phyloP scores from a whole-genome alignment of 1,140 invertebrate species.

The Drosophila azteca region DNA sequence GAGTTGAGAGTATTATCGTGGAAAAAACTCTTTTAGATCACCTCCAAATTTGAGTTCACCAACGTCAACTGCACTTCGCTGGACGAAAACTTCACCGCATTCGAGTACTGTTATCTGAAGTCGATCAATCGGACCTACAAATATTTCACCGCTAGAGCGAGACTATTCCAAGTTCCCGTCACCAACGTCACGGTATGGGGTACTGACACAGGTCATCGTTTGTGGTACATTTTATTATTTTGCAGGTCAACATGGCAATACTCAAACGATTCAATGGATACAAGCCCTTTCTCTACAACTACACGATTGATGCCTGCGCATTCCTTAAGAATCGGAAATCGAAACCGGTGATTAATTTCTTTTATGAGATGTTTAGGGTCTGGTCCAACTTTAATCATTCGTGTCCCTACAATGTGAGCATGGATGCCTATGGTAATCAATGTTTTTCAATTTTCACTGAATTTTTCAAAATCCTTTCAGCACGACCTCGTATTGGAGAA shows the following conservation, averaged over 20 bases:
- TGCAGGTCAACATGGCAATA: not conserved
- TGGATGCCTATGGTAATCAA: too few species aligned
- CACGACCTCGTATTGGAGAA: slow-evolving; percentile 7
- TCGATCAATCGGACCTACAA: slow-evolving; percentile 17
- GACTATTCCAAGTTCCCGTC: not conserved
- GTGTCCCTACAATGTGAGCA: slow-evolving; percentile 2
- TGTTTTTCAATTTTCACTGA: not conserved
- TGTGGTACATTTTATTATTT: not conserved
- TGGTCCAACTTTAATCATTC: slow-evolving; percentile 10
- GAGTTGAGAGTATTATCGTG: not conserved
- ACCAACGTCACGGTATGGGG: not conserved
- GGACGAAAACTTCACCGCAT: not conserved
- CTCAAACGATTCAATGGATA: slow-evolving; percentile 9
- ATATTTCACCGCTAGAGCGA: not conserved
- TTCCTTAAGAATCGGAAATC: slow-evolving; percentile 7
- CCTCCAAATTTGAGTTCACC: slow-evolving; percentile 3
- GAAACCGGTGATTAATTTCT: not conserved
- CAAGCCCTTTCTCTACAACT: slow-evolving; percentile 18
- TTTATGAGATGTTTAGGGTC: not conserved
- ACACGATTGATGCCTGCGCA: slow-evolving; percentile 12
- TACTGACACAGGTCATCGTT: too few species aligned
- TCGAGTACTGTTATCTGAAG: slow-evolving; percentile 11
- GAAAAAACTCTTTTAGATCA: not conserved
- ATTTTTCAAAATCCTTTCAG: not conserved
- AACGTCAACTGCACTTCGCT: slow-evolving; percentile 1